phyloP scores from a whole-genome alignment of 2,797 vertebrate species.

The Crocodylus rhombifer region DNA sequence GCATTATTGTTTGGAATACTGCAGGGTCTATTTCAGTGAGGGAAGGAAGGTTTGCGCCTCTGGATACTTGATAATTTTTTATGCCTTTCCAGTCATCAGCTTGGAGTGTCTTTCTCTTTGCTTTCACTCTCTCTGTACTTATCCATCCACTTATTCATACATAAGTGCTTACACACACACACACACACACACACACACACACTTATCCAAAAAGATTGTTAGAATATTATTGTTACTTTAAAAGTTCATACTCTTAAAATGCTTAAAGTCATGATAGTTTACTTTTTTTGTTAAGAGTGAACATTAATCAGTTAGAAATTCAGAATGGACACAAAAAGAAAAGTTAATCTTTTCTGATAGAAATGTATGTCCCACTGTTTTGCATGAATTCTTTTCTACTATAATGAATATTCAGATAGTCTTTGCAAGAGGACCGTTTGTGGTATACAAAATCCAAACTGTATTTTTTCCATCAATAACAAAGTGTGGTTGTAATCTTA shows the following conservation, averaged over 20 bases:
- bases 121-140: too few relatives aligned
- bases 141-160: too few relatives aligned
- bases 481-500: neutral
- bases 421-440: neutral
- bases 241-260: neutral
- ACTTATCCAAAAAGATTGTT: neutral
- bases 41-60: neutral
- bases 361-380: neutral
- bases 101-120: neutral
- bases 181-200: neutral
- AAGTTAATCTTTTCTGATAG: neutral
- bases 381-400: neutral
- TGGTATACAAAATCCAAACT: neutral
- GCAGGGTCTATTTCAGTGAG: neutral
- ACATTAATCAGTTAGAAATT: neutral
- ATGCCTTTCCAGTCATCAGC: neutral
- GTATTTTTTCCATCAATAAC: neutral
- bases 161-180: neutral
- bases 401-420: neutral
- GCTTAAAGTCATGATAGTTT: neutral
- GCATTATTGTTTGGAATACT: neutral
- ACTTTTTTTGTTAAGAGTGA: neutral
- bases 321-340: neutral
- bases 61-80: neutral
- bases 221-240: neutral